A percentile compares a stretch with the other conserved stretches of the same genome.
These are phyloP conservation scores for Agrilus biguttatus DNA, from an alignment of 2,888 invertebrate species.

Conservation along the genomic window DNA sequence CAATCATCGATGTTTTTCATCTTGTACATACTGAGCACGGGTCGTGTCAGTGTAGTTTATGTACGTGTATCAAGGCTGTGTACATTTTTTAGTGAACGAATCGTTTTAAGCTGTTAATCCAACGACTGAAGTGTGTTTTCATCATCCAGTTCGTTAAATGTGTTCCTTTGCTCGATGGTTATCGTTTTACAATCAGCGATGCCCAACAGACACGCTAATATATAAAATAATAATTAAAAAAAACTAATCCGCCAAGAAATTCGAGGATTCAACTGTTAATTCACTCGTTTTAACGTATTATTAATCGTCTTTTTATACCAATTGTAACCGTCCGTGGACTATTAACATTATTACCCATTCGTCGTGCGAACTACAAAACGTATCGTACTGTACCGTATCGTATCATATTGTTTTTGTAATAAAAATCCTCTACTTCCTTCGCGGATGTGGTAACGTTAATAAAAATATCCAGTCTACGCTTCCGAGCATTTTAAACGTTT, in stretches of 20 bases:
- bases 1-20: slow-evolving; percentile 30
- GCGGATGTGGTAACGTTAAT: slow-evolving; percentile 11
- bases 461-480: slow-evolving; percentile 5
- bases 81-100: slow-evolving; percentile 28
- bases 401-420: slow-evolving; percentile 7
- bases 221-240: slow-evolving; percentile 4
- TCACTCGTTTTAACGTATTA: slow-evolving; percentile 7
- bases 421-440: slow-evolving; percentile 16
- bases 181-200: slow-evolving; percentile 6
- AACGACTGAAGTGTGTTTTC: slow-evolving; percentile 15
- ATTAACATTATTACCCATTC: slow-evolving; percentile 1
- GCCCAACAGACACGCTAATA: background rate
- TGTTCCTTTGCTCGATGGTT: slow-evolving; percentile 16
- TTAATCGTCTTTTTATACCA: slow-evolving; percentile 19
- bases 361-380: slow-evolving; percentile 1
- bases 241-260: slow-evolving; percentile 15
- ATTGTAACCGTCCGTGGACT: slow-evolving; percentile 29
- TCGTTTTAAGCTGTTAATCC: slow-evolving; percentile 14
- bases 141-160: slow-evolving; percentile 17
- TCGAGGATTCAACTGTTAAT: slow-evolving; percentile 15
- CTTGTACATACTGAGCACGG: slow-evolving; percentile 30
- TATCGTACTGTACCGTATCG: slow-evolving; percentile 1
- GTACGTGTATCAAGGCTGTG: slow-evolving; percentile 35
- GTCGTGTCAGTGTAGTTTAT: slow-evolving; percentile 33
- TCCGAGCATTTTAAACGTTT: slow-evolving; percentile 3